phyloP scores from a whole-genome alignment of 1,140 invertebrate genomes.

The Temnothorax nylanderi region DNA sequence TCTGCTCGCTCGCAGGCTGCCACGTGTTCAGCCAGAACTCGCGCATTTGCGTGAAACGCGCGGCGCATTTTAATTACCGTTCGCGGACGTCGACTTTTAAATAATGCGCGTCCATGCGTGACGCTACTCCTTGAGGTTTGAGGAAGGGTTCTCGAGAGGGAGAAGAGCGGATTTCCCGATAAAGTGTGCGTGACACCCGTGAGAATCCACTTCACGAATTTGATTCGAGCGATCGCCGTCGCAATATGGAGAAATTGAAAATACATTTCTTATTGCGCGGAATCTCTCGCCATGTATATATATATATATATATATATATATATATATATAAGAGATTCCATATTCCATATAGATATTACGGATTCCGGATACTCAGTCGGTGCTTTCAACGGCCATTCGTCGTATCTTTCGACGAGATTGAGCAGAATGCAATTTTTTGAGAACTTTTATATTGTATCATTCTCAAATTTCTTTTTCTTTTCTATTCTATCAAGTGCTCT shows the following conservation, averaged over 20 bases:
- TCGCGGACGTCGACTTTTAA: conserved; percentile 13
- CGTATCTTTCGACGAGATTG: background rate
- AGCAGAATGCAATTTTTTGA: background rate
- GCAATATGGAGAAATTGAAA: background rate
- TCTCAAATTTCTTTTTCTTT: background rate
- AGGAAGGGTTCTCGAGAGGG: conserved; percentile 2
- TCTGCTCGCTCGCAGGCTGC: conserved; percentile 2
- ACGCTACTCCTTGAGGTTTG: background rate
- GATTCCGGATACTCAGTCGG: background rate
- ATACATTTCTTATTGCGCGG: background rate
- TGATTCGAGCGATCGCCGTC: background rate
- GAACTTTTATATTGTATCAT: background rate
- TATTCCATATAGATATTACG: too few relatives aligned
- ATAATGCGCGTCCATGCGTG: conserved; percentile 28
- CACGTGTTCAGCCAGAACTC: conserved; percentile 13
- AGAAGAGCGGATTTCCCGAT: conserved; percentile 16
- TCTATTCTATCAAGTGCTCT: background rate
- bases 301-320: too few relatives aligned
- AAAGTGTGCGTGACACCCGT: conserved; percentile 2
- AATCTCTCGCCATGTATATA: background rate
- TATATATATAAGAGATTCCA: background rate
- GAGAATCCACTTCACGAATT: conserved; percentile 15
- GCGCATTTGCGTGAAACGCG: conserved; percentile 41
- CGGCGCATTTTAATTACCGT: conserved; percentile 31
- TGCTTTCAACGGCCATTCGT: background rate